Evolutionary conservation across 2,797 vertebrate species (phyloP).

Genomic region (Acomys russatus): DNA sequence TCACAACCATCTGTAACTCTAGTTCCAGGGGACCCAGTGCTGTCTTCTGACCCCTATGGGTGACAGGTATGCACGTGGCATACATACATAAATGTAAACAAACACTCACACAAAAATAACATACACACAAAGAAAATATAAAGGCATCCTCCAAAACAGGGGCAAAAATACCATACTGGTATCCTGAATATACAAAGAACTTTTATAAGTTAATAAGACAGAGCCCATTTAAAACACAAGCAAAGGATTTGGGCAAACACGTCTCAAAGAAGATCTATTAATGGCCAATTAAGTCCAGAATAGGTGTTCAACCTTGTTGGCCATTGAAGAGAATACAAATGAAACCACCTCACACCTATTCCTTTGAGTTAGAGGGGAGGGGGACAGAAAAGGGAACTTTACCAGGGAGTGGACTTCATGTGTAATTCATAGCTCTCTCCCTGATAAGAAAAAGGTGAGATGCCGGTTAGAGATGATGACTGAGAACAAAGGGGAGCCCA

Average conservation of each 20-base stretch:
- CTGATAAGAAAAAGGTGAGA: slow-evolving; percentile 85
- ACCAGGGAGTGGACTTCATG: slow-evolving; percentile 90
- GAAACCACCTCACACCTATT: neutral
- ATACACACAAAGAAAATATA: neutral
- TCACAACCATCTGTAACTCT: neutral
- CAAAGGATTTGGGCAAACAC: neutral
- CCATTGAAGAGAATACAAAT: neutral
- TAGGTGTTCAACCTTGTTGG: neutral
- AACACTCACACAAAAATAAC: neutral
- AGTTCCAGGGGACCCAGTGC: no score
- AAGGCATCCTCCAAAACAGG: neutral
- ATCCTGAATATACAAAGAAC: slow-evolving; percentile 18
- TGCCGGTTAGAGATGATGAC: neutral
- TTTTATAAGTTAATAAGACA: slow-evolving; percentile 32
- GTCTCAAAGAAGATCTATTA: neutral
- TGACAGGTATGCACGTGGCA: neutral
- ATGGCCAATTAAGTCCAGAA: neutral
- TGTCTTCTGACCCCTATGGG: neutral
- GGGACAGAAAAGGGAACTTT: slow-evolving; percentile 75
- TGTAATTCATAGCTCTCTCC: slow-evolving; percentile 90
- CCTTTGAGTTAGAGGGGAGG: neutral
- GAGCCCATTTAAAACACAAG: neutral
- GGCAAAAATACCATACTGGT: neutral
- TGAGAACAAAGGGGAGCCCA: neutral
- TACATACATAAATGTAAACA: neutral